Evolutionary conservation across 2,113 vertebrate genomes (phyloP), one percentile per base, ranked within the genome.

Genomic region (Ageneiosus marmoratus): DNA sequence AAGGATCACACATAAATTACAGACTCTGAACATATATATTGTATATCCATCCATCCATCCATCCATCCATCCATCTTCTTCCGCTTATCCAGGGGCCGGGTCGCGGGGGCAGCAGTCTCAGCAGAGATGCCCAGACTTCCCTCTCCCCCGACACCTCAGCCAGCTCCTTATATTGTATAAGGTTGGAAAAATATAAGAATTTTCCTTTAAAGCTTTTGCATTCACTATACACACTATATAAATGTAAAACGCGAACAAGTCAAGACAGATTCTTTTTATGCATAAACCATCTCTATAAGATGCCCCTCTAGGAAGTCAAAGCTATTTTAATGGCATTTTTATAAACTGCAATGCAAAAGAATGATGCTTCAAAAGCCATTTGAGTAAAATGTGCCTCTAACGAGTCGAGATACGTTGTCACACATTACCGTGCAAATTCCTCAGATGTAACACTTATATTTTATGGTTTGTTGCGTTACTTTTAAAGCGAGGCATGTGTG

Each of bases 391-490:
- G 63, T 8, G 18, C 32, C 29, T 69, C 16, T 69, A 80, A 80
- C 37, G 46, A 53, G n/a, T 55, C 34, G 13, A 69, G 32, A 48
- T 32, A 10, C 5, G 48, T 20, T 55, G 48, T 53, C 34, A 53
- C 46, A 73, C 50, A 80, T 67, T 69, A 67, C 22, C 0, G 48
- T 80, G 18, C 20, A 53, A 67, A 48, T 67, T 80, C 20, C 18
- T 18, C 50, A 37, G 50, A 67, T 6, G 13, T 27, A 18, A 32
- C 53, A 41, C 46, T 44, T 70, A 34, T n/a, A 69, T 20, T 70
- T 80, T 80, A 80, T 41, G 79, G 48, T 44, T 70, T 56, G 65
- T 44, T 56, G 79, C 24, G 16, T 44, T 27, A 56, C 63, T 70
- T 70, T 20, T 55, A 56, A 80, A 69, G 16, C 15, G 51, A 70